Base-by-base conservation (phyloP, 2,797 vertebrate species). In the Enteromius viviparus region DNA sequence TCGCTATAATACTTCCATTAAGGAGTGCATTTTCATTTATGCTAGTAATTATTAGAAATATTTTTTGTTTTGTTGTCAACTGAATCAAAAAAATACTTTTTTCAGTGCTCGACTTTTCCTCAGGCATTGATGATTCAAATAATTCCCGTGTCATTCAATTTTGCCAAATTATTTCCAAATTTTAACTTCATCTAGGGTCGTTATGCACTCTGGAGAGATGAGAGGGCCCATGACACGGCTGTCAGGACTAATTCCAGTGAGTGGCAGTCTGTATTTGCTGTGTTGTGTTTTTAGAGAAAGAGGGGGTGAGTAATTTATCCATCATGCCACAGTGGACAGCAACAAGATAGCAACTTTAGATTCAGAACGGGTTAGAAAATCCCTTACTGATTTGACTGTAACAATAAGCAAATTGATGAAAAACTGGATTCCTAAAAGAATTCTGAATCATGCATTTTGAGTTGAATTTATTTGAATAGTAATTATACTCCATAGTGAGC, bases 81-180 rank as follows among this genome's bases (percentile, higher is more conserved):
- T 65, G 17, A 40, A 40, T 42, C n/a, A 26, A 15, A 53, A 9
- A 40, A 78, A 34, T 12, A 17, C 19, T 6, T 32, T 21, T 47
- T 62, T 3, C n/a, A 1, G 7, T 62, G 40, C 12, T 71, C 12
- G 47, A 34, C 49, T 29, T 14, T 37, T 45, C 68, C 37, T 29
- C 26, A 12, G 17, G 19, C 53, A 34, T 72, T 42, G 34, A 14
- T 80, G 3, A 70, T 62, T 4, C 6, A 81, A 72, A 76, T 60
- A 14, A 78, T 4, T 53, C 40, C 81, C 42, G 26, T 86, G 78
- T 84, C 72, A 80, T 85, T 76, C 66, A 85, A 84, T 89, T 86
- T 85, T 80, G 81, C 74, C 14, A 15, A 88, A 86, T 89, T 70
- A 86, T 86, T 89, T 79, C 71, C 79, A 76, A 60, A 81, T 85